Evolutionary conservation across 2,797 vertebrate species (phyloP).

Genomic region (Labroides dimidiatus): DNA sequence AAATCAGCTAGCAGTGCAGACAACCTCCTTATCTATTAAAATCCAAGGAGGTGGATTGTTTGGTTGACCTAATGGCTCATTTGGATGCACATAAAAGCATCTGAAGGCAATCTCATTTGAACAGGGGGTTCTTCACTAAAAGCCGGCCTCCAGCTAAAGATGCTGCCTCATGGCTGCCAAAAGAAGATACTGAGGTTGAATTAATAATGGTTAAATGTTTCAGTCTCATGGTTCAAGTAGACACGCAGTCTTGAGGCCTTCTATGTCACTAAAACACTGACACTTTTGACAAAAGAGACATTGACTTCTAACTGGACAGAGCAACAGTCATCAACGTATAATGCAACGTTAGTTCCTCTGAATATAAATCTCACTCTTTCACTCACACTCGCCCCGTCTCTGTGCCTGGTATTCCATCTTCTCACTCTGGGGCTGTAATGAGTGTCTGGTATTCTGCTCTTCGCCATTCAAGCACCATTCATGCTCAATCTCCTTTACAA

Average conservation of each 20-base stretch:
- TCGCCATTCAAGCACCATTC: conserved; percentile 72
- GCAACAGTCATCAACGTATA: conserved; percentile 46
- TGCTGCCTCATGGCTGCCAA: conserved; percentile 31
- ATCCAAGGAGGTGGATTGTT: conserved; percentile 69
- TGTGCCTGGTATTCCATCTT: conserved; percentile 71
- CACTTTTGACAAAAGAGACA: conserved; percentile 36
- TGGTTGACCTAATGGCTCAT: conserved; percentile 71
- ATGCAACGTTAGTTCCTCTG: conserved; percentile 42
- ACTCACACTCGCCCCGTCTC: conserved; percentile 41
- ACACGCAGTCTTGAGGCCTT: conserved; percentile 3
- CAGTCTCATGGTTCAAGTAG: conserved; percentile 30
- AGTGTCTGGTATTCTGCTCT: conserved; percentile 77
- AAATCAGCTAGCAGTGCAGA: conserved; percentile 39
- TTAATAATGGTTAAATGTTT: conserved; percentile 48
- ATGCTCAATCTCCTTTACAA: conserved; percentile 81
- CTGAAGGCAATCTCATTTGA: conserved; percentile 65
- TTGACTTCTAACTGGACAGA: conserved; percentile 39
- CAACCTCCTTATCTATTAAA: conserved; percentile 66
- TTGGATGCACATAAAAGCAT: conserved; percentile 60
- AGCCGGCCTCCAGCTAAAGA: conserved; percentile 50
- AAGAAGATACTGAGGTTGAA: conserved; percentile 36
- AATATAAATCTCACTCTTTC: conserved; percentile 53
- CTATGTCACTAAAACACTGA: conserved; percentile 17
- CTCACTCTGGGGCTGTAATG: conserved; percentile 66
- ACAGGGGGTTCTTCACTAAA: conserved; percentile 55